phyloP scores from a whole-genome alignment of 2,888 invertebrate genomes.

The Choreutis nemorana region DNA sequence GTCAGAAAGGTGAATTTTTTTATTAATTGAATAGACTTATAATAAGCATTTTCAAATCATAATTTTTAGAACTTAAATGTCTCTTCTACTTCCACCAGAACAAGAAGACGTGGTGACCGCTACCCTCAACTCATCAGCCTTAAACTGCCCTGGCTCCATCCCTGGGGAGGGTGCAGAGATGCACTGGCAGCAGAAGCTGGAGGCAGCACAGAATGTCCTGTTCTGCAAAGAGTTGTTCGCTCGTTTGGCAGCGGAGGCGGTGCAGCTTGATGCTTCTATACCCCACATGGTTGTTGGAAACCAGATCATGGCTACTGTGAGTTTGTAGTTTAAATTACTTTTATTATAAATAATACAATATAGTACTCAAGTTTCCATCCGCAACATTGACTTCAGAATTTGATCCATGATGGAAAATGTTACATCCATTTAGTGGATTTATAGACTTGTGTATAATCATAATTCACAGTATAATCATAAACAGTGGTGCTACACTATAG shows the following conservation, averaged over 20 bases:
- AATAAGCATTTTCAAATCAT: not conserved
- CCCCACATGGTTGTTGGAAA: constrained; percentile 98
- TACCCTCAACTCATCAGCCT: constrained; percentile 79
- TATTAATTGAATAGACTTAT: not conserved
- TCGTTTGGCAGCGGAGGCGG: constrained; percentile 93
- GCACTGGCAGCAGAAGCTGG: constrained; percentile 96
- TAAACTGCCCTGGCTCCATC: constrained; percentile 71
- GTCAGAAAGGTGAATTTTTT: constrained; percentile 78
- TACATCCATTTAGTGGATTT: no score
- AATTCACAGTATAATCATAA: no score
- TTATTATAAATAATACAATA: no score
- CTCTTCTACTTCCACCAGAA: constrained; percentile 57
- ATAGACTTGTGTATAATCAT: no score
- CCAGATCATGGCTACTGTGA: constrained; percentile 93
- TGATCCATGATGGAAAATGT: no score
- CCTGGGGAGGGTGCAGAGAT: constrained; percentile 71
- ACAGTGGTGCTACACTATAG: no score
- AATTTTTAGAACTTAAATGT: not conserved
- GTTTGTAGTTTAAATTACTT: constrained; percentile 10
- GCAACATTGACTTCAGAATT: no score
- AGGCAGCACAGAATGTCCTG: constrained; percentile 95
- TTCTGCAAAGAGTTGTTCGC: constrained; percentile 97
- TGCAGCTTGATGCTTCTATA: constrained; percentile 90
- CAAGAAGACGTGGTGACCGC: constrained; percentile 90
- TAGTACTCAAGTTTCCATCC: no score